Evolutionary conservation across 2,797 vertebrate species (phyloP).

Genomic region (Sciaenops ocellatus): DNA sequence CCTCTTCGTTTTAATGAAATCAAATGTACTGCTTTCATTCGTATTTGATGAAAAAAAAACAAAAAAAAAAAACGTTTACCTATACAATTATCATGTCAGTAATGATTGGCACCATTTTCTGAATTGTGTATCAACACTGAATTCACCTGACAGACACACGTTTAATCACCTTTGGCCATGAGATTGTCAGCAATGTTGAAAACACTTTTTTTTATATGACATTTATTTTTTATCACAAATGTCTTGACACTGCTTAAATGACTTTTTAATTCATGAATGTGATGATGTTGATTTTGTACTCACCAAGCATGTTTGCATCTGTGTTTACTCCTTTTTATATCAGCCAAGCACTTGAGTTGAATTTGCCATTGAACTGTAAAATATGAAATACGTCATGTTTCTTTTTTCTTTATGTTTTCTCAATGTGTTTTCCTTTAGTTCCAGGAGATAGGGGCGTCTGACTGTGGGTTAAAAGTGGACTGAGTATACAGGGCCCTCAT

Average conservation of each 20-base stretch:
- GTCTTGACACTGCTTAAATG: slow-evolving; percentile 34
- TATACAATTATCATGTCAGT: too few relatives aligned
- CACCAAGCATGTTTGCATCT: slow-evolving; percentile 72
- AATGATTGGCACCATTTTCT: slow-evolving; percentile 10
- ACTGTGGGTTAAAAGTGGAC: too few relatives aligned
- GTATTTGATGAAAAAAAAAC: slow-evolving; percentile 30
- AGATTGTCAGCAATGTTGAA: slow-evolving; percentile 58
- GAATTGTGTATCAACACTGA: slow-evolving; percentile 21
- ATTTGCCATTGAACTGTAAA: slow-evolving; percentile 60
- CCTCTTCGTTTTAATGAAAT: slow-evolving; percentile 35
- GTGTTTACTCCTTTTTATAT: slow-evolving; percentile 59
- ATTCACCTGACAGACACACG: slow-evolving; percentile 33
- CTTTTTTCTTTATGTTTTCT: slow-evolving; percentile 25
- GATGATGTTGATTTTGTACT: slow-evolving; percentile 64
- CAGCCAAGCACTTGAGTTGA: slow-evolving; percentile 50
- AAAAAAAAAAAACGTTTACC: slow-evolving; percentile 5
- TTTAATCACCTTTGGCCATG: slow-evolving; percentile 45
- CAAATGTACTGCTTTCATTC: slow-evolving; percentile 49
- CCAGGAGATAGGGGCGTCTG: too few relatives aligned
- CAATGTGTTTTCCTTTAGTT: slow-evolving; percentile 16
- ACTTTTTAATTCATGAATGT: slow-evolving; percentile 65
- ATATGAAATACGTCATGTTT: slow-evolving; percentile 29
- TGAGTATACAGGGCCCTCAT: too few relatives aligned
- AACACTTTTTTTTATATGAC: slow-evolving; percentile 33
- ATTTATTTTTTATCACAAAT: slow-evolving; percentile 41